These are phyloP conservation scores for Orthosia incerta DNA, from an alignment of 2,888 invertebrate genomes.

Conservation along the genomic window DNA sequence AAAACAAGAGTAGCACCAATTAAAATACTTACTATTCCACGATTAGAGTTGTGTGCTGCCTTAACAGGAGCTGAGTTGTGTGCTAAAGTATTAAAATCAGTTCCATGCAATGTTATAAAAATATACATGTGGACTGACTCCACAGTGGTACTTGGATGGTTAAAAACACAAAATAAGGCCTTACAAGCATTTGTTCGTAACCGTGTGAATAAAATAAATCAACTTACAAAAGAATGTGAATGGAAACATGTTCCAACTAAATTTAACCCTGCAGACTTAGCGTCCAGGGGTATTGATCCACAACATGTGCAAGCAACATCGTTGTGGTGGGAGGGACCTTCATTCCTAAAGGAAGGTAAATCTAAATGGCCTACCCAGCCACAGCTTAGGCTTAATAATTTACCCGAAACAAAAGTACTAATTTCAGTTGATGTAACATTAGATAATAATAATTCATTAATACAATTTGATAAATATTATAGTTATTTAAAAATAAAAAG, in stretches of 20 bases:
- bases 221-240: neutral
- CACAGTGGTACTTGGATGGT: neutral
- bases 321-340: neutral
- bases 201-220: neutral
- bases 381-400: neutral
- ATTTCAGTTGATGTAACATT: neutral
- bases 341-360: neutral
- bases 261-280: too few species aligned
- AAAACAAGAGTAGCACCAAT: too few species aligned
- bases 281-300: too few species aligned
- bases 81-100: neutral
- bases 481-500: too few species aligned
- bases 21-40: too few species aligned
- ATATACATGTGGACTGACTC: neutral
- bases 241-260: too few species aligned
- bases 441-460: too few species aligned
- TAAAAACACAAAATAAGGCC: neutral
- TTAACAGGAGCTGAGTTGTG: neutral
- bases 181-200: neutral
- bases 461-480: too few species aligned
- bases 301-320: too few species aligned
- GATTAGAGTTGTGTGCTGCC: neutral
- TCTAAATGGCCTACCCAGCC: neutral
- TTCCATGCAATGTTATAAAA: neutral
- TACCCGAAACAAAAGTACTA: neutral